phyloP scores from a whole-genome alignment of 2,888 invertebrate species.

The Euphydryas editha region DNA sequence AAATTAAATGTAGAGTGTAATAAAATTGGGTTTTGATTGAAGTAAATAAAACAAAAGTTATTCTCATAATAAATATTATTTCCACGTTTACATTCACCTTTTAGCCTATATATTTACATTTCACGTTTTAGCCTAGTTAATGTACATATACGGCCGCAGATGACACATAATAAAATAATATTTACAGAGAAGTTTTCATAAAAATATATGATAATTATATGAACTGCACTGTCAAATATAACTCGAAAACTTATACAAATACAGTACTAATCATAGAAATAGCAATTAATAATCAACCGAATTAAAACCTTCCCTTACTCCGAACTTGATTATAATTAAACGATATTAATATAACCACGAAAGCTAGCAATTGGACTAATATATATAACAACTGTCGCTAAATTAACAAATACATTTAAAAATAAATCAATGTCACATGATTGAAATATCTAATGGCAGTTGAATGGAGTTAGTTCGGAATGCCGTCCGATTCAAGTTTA shows the following conservation, averaged over 20 bases:
- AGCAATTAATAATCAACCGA: slow-evolving; percentile 30
- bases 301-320: slow-evolving; percentile 40
- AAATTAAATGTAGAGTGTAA: background rate
- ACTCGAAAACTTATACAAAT: slow-evolving; percentile 13
- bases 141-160: slow-evolving; percentile 60
- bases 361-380: slow-evolving; percentile 39
- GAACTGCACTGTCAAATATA: slow-evolving; percentile 15
- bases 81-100: slow-evolving; percentile 66
- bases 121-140: slow-evolving; percentile 59
- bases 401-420: slow-evolving; percentile 22
- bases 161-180: slow-evolving; percentile 74
- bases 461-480: slow-evolving; percentile 7
- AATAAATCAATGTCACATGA: slow-evolving; percentile 14
- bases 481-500: slow-evolving; percentile 19
- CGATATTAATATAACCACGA: slow-evolving; percentile 18
- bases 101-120: too few relatives aligned
- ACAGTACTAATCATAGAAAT: slow-evolving; percentile 39
- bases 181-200: slow-evolving; percentile 69
- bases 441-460: slow-evolving; percentile 28
- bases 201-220: slow-evolving; percentile 41
- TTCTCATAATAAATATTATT: slow-evolving; percentile 81
- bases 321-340: slow-evolving; percentile 40
- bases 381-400: slow-evolving; percentile 25
- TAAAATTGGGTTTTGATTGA: background rate
- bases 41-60: slow-evolving; percentile 53